phyloP scores from a whole-genome alignment of 2,888 invertebrate genomes.

The Tiliacea citrago region DNA sequence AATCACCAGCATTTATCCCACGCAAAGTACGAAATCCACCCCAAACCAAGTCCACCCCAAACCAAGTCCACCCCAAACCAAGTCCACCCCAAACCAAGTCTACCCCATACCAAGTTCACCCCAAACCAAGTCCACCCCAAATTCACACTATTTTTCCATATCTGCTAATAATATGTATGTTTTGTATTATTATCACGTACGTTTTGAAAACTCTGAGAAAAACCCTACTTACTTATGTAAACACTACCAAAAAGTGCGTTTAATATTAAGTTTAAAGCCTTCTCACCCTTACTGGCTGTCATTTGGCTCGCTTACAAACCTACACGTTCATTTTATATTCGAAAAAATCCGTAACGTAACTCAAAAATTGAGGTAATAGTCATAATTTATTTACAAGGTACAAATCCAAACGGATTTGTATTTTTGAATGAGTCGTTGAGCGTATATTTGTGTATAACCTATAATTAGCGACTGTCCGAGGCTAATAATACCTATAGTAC shows the following conservation, averaged over 20 bases:
- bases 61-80: background rate
- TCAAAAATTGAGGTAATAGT: background rate
- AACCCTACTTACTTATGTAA: background rate
- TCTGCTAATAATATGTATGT: background rate
- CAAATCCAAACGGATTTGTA: background rate
- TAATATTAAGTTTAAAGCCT: background rate
- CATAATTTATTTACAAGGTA: background rate
- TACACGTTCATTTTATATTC: background rate
- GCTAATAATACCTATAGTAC: background rate
- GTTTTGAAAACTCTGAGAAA: background rate
- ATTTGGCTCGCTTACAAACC: background rate
- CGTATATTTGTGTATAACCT: background rate
- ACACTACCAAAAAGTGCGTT: background rate
- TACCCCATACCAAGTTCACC: no score
- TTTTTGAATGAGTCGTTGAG: background rate
- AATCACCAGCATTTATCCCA: background rate
- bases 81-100: background rate
- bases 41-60: background rate
- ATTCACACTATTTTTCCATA: background rate
- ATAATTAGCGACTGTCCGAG: background rate
- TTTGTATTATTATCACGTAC: background rate
- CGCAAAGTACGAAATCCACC: background rate
- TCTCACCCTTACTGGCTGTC: background rate
- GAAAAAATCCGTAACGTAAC: background rate
- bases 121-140: background rate